phyloP scores from a whole-genome alignment of 2,888 invertebrate genomes.

The Malacosoma neustria region DNA sequence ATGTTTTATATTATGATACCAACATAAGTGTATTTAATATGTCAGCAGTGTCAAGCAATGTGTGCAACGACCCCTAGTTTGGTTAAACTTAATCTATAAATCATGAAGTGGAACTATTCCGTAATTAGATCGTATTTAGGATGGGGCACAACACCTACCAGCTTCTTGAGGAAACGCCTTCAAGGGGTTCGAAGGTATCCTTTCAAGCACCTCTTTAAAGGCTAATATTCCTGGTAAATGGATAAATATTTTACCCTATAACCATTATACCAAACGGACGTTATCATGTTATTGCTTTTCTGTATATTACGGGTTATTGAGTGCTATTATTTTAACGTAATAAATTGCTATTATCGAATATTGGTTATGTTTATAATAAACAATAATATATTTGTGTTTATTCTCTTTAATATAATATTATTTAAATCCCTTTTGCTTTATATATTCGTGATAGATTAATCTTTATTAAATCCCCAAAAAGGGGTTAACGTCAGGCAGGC shows the following conservation, averaged over 20 bases:
- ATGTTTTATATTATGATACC: conserved; percentile 18
- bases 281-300: conserved; percentile 55
- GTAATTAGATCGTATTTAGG: conserved; percentile 76
- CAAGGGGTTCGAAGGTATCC: conserved; percentile 67
- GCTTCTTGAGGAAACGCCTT: conserved; percentile 60
- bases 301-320: conserved; percentile 17
- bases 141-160: conserved; percentile 61
- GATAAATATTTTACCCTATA: conserved; percentile 65
- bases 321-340: conserved; percentile 16
- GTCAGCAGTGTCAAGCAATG: conserved; percentile 45
- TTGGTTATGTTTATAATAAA: neutral
- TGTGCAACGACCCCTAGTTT: conserved; percentile 41
- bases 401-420: too few species aligned
- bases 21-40: conserved; percentile 49
- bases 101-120: conserved; percentile 76
- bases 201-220: conserved; percentile 72
- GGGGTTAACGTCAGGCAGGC: too few species aligned
- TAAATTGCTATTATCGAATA: neutral
- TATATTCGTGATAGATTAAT: too few species aligned
- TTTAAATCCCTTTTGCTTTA: too few species aligned
- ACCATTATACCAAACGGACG: conserved; percentile 49
- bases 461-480: too few species aligned
- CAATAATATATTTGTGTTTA: too few species aligned
- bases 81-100: conserved; percentile 72
- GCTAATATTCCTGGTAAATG: conserved; percentile 70